Base-by-base conservation (phyloP, 2,888 invertebrate species). In the Ellobium chinense region DNA sequence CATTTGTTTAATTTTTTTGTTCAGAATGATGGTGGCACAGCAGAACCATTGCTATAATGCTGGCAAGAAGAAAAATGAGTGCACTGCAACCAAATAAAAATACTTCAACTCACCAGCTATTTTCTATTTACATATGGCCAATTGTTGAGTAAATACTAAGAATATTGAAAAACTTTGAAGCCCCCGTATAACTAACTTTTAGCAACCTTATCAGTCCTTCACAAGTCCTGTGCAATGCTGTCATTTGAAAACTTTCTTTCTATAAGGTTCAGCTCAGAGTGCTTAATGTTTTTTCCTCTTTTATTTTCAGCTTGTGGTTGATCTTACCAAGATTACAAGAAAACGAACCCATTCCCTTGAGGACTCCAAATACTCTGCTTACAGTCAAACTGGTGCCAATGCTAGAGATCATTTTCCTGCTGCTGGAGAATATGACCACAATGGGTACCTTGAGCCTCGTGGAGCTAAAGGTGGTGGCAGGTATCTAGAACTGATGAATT, bases 381-480 rank as follows among this genome's bases (percentile, higher is more conserved):
- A 70, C 24, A 34, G 12, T 27, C n/a, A 39, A 24, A 46, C 75
- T 14, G 34, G 65, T 31, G 75, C 63, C 14, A 34, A 12, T 39
- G 2, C 56, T 29, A 54, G 54, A 66, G 72, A 72, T n/a, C 65
- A 83, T n/a, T 83, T 80, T 68, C 83, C 81, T 29, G 69, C 82
- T 21, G 83, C 78, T 14, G 65, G 78, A n/a, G 81, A 84, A 54
- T 82, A 82, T 58, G 85, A 85, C 73, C 79, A 77, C 65, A 69
- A 84, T 78, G 85, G 85, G 3, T 85, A 85, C 62, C 65, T 85
- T 27, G 80, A 85, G 56, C 85, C 85, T n/a, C 82, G 82, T n/a
- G 80, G 80, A 39, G 29, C 27, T 56, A 73, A 62, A 81, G 81
- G 54, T 65, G 79, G 62, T 36, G 69, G 58, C 78, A 80, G 24